Base-by-base conservation (phyloP, 2,888 invertebrate genomes). In the Allacma fusca region DNA sequence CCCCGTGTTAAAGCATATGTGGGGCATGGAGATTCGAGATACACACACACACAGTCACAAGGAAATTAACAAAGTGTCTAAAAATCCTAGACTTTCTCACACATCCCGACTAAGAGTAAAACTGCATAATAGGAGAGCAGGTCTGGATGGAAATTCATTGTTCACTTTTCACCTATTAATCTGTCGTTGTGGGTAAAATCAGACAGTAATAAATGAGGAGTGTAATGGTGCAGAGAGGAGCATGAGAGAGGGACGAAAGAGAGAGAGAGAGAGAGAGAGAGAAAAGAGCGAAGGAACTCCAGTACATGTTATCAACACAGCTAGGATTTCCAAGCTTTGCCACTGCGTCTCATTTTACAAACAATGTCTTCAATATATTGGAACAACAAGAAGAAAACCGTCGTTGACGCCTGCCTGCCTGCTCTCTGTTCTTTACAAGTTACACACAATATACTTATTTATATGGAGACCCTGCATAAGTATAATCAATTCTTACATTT, bases 151-250 rank as follows among this genome's bases (percentile, higher is more conserved):
- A 50, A 50, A 50, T 50, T 50, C 50, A 50, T 50, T 50, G 50
- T 50, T 50, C 50, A 50, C 50, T 29, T 71, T 50, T 50, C 50
- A 50, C 50, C 59, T 71, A 71, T 71, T 71, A 71, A 71, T 71
- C 71, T 71, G 71, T 59, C 71, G 59, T 71, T 71, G 59, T 71
- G 71, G 59, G 59, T 71, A 71, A 71, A 70, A 71, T 71, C 59
- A 71, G 71, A 71, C 71, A 71, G 71, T 71, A 71, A 71, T 71
- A 71, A 71, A 71, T 57, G 71, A 71, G 57, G 71, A 26, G 71
- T 71, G 57, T 21, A 29, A 40, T 69, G 40, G 68, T 26, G 67
- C n/a, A 67, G 34, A 26, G 43, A 43, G 23, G 9, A 44, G 13
- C n/a, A 34, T 16, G 69, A 23, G 43, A 23, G 40, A 23, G 12